phyloP scores from a whole-genome alignment of 2,797 vertebrate genomes.

The Lacerta viridis region DNA sequence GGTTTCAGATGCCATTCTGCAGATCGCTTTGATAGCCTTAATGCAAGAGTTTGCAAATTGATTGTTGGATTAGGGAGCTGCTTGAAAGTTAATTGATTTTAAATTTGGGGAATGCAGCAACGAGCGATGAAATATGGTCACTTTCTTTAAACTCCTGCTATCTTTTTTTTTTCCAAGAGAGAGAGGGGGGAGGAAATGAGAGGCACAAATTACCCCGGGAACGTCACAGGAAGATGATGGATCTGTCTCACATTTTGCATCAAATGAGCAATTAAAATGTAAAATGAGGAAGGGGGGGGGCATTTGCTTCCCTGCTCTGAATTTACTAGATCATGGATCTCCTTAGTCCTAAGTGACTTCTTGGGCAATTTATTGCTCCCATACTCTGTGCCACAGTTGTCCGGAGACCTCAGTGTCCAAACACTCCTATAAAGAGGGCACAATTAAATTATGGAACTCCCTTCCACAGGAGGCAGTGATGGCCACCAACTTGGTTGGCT shows the following conservation, averaged over 20 bases:
- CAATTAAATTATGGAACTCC: no score
- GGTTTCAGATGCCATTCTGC: conserved; percentile 74
- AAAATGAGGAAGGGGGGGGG: neutral
- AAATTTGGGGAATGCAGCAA: conserved; percentile 41
- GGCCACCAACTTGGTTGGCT: no score
- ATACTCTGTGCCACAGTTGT: neutral
- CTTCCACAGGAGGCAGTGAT: no score
- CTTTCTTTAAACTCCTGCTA: conserved; percentile 17
- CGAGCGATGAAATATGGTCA: conserved; percentile 43
- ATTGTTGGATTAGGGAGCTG: conserved; percentile 72
- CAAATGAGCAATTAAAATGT: conserved; percentile 24
- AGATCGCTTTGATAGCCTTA: conserved; percentile 75
- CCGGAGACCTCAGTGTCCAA: no score
- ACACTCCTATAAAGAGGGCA: no score
- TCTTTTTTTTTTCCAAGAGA: conserved; percentile 46
- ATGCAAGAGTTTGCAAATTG: conserved; percentile 78
- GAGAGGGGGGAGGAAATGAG: neutral
- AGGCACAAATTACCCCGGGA: neutral
- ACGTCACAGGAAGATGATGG: conserved; percentile 39
- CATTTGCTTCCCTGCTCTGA: neutral
- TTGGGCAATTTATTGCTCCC: neutral
- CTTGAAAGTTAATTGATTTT: conserved; percentile 59
- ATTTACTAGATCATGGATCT: neutral
- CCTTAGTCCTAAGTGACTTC: no score
- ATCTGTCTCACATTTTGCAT: conserved; percentile 38